phyloP scores from a whole-genome alignment of 35 echinoderm and acorn worm species.

The Anneissia japonica region DNA sequence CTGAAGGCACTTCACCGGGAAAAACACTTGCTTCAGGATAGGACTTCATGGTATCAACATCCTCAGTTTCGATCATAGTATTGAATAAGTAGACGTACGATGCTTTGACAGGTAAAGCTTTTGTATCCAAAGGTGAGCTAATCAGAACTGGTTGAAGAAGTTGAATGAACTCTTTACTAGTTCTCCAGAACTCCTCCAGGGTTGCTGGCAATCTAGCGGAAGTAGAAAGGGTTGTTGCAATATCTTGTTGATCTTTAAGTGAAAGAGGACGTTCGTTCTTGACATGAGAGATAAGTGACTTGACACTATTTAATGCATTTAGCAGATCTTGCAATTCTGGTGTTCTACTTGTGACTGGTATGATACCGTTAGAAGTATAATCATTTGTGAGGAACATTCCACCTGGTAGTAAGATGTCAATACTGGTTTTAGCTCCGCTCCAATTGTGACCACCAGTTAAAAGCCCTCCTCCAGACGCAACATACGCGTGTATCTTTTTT shows the following conservation, averaged over 20 bases:
- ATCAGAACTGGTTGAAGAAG: neutral
- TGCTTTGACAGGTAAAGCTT: neutral
- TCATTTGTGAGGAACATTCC: neutral
- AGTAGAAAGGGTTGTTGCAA: neutral
- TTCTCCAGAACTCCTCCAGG: neutral
- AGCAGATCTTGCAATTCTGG: neutral
- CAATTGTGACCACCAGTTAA: neutral
- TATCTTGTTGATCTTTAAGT: neutral
- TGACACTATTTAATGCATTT: neutral
- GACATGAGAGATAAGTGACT: neutral
- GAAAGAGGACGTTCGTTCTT: neutral
- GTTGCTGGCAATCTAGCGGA: neutral
- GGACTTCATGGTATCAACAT: neutral
- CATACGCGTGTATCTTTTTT: neutral
- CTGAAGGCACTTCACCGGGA: neutral
- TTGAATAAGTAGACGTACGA: neutral
- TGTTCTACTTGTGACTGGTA: neutral
- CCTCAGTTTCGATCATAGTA: neutral
- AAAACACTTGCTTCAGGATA: neutral
- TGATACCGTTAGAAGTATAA: neutral
- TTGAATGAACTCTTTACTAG: neutral
- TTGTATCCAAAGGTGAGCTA: neutral
- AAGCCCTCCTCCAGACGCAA: neutral
- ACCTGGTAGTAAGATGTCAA: neutral
- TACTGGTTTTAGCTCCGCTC: neutral